Evolutionary conservation across 2,888 invertebrate genomes (phyloP).

Genomic region (Ochlodes sylvanus): DNA sequence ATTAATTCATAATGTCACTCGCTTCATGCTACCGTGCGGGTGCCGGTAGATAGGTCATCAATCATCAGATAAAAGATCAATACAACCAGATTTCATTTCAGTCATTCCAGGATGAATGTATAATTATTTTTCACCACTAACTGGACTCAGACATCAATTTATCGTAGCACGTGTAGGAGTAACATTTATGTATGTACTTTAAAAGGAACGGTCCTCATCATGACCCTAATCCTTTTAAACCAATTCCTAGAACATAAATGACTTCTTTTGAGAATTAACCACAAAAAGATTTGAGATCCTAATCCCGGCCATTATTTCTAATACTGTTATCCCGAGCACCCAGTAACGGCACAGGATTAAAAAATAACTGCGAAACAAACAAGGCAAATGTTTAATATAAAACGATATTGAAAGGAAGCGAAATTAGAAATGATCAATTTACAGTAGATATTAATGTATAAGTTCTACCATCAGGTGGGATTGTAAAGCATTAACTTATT

Average conservation of each 20-base stretch:
- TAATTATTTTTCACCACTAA: too few species aligned
- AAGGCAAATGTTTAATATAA: neutral
- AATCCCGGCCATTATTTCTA: neutral
- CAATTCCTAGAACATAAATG: neutral
- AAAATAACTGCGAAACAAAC: neutral
- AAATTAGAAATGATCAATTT: neutral
- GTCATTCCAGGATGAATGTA: too few species aligned
- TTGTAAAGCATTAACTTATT: too few species aligned
- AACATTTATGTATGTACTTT: too few species aligned
- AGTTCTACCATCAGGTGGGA: too few species aligned
- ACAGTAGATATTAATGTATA: too few species aligned
- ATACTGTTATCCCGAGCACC: neutral
- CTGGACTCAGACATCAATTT: too few species aligned
- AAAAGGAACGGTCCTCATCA: neutral
- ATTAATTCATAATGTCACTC: too few species aligned
- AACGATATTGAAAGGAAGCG: neutral
- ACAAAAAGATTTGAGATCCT: neutral
- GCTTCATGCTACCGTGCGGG: too few species aligned
- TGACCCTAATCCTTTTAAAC: neutral
- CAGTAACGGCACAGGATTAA: neutral
- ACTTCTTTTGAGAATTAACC: neutral
- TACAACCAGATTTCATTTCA: too few species aligned
- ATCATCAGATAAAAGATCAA: too few species aligned
- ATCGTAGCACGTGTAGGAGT: conserved; percentile 2
- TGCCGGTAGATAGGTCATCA: too few species aligned